A percentile compares a stretch with the other conserved stretches of the same genome.
Conservation (phyloP, 2,113 vertebrate genomes). For the Larimichthys crocea region DNA sequence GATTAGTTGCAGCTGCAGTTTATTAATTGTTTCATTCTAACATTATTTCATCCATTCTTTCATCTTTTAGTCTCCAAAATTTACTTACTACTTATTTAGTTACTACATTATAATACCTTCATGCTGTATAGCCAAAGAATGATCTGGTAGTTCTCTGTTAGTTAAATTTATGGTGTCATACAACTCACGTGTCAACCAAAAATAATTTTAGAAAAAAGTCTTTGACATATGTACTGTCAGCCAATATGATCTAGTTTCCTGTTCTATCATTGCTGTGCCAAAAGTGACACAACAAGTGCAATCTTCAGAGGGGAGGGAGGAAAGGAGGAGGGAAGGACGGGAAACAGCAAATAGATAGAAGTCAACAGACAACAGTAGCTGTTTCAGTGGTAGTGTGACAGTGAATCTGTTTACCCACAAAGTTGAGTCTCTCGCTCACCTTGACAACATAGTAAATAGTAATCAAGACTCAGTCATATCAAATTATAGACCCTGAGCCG, state of each 20-base stretch:
- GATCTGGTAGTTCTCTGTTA: background rate
- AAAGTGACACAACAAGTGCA: constrained; percentile 48
- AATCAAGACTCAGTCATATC: constrained; percentile 67
- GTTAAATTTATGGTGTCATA: constrained; percentile 16
- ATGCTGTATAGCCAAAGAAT: background rate
- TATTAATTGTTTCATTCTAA: background rate
- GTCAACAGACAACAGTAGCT: constrained; percentile 49
- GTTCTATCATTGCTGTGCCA: constrained; percentile 36
- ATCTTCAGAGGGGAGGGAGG: constrained; percentile 38
- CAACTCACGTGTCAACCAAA: constrained; percentile 21
- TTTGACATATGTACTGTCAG: constrained; percentile 47
- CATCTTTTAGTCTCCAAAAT: background rate
- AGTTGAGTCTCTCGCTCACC: constrained; percentile 58
- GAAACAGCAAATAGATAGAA: constrained; percentile 41
- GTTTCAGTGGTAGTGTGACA: constrained; percentile 49
- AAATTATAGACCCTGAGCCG: constrained; percentile 61
- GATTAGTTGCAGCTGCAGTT: background rate
- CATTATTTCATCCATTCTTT: background rate
- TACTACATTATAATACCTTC: background rate
- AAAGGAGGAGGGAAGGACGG: background rate
- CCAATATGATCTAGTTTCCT: constrained; percentile 29
- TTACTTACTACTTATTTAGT: background rate
- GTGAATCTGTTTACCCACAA: constrained; percentile 63
- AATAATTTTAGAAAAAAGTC: constrained; percentile 34
- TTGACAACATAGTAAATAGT: constrained; percentile 70